A percentile compares a stretch with the other conserved stretches of the same genome.
These are phyloP conservation scores for Isaurus tuberculatus DNA, from an alignment of 92 coral and sea anemone species.

Conservation along the genomic window DNA sequence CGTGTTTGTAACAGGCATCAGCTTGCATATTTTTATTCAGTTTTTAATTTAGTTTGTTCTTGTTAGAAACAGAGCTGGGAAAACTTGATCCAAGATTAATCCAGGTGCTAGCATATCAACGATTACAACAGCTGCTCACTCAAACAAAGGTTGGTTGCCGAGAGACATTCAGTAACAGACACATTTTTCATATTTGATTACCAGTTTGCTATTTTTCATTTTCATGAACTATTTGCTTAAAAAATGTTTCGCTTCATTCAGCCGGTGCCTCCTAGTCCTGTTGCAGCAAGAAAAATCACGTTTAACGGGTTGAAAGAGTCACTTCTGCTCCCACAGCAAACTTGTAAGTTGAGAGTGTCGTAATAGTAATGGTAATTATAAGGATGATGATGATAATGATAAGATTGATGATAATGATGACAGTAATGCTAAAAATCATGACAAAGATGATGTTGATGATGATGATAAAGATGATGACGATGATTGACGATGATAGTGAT, in stretches of 20 bases:
- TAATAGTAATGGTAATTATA: no score
- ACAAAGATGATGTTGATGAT: no score
- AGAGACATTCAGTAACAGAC: not conserved
- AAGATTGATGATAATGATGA: no score
- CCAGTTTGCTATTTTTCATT: not conserved
- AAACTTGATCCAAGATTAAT: constrained; percentile 95
- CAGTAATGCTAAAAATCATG: no score
- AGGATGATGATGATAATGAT: no score
- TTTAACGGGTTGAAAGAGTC: constrained; percentile 95
- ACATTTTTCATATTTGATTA: no score
- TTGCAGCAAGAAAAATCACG: constrained; percentile 85
- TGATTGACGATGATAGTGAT: no score
- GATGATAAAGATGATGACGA: no score
- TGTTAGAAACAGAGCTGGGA: constrained; percentile 91
- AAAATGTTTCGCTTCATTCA: not conserved
- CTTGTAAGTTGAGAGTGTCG: constrained; percentile 64
- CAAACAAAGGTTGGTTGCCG: constrained; percentile 80
- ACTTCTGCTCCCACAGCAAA: constrained; percentile 80
- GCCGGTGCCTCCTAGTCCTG: constrained; percentile 95
- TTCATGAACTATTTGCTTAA: not conserved
- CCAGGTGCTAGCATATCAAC: constrained; percentile 95
- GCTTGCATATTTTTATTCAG: not conserved
- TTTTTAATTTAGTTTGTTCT: constrained; percentile 45
- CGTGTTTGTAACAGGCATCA: not conserved
- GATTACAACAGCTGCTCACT: constrained; percentile 93